Base-by-base conservation (phyloP, 2,888 invertebrate genomes). In the Scaptomyza cyrtandrae region DNA sequence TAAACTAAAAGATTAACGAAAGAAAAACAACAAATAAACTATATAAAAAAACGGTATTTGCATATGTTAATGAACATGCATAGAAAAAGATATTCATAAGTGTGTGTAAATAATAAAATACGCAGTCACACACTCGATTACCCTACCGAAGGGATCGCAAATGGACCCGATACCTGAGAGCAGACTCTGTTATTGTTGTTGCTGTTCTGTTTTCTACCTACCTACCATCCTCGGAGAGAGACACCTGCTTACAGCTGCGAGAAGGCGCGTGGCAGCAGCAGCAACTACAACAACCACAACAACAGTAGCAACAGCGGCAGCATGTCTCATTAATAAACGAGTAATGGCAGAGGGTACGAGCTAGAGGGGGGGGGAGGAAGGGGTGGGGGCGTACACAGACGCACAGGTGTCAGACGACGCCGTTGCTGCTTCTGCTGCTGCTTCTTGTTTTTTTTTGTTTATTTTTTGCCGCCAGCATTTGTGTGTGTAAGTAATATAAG, bases 261-360 rank as follows among this genome's bases (percentile, higher is more conserved):
- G 60, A 58, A 44, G 66, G 74, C 78, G 73, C 80, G 76, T 74
- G 79, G 75, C 66, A 71, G 67, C 55, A 24, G 19, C 31, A 41
- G 49, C 64, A 58, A 41, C 52, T 37, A 44, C 50, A 52, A 31
- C 52, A 14, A 44, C 48, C 41, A 16, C 16, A n/a, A 35, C 2
- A 35, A 35, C 35, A 35, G 5, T 4, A 35, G 39, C 43, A 16
- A 37, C 53, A 35, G 66, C 29, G 50, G 61, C 67, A 68, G 48
- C 58, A 52, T 67, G 70, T 61, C 78, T 80, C 86, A 81, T 85
- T 85, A 85, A 78, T 72, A 70, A 78, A 60, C 65, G 60, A 84
- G 50, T 56, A 54, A 62, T 37, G 44, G 43, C 39, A 9, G 9
- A 37, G n/a, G 35, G 27, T 35, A 35, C 2, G 19, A 19, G 19